These are phyloP conservation scores for Aphelocoma californica DNA, from an alignment of 2,797 vertebrate species.

Conservation along the genomic window DNA sequence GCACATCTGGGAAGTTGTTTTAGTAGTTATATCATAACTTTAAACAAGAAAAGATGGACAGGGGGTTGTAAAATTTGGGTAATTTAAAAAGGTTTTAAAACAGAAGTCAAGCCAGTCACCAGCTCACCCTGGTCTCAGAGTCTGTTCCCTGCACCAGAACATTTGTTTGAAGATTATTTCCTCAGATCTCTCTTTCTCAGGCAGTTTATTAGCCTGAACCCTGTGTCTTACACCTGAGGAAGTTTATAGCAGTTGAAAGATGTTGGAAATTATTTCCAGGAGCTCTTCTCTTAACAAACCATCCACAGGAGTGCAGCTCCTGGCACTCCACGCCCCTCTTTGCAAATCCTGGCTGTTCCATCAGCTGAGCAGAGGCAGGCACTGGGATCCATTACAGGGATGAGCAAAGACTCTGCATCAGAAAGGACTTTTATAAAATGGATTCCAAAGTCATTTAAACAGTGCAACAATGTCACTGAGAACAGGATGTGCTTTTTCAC, in stretches of 20 bases:
- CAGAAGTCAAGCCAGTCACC: neutral
- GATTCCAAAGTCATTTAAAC: neutral
- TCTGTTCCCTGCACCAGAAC: neutral
- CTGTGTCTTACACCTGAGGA: neutral
- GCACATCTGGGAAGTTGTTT: neutral
- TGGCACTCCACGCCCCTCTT: neutral
- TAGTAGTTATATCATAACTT: neutral
- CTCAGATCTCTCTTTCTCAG: neutral
- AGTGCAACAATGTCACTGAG: neutral
- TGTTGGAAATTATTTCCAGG: neutral
- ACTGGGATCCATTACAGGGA: neutral
- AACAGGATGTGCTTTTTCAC: neutral
- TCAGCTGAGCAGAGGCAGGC: neutral
- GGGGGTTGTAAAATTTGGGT: neutral
- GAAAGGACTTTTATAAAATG: neutral
- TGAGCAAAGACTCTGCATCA: neutral
- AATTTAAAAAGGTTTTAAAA: neutral
- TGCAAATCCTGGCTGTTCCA: neutral
- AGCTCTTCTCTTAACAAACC: neutral
- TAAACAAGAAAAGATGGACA: neutral
- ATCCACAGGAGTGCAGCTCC: neutral
- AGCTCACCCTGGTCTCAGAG: neutral
- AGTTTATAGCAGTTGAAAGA: neutral
- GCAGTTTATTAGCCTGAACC: conserved; percentile 9
- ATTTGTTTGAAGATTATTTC: neutral